Evolutionary conservation across 1,140 invertebrate species (phyloP).

Genomic region (Lordiphosa collinella): DNA sequence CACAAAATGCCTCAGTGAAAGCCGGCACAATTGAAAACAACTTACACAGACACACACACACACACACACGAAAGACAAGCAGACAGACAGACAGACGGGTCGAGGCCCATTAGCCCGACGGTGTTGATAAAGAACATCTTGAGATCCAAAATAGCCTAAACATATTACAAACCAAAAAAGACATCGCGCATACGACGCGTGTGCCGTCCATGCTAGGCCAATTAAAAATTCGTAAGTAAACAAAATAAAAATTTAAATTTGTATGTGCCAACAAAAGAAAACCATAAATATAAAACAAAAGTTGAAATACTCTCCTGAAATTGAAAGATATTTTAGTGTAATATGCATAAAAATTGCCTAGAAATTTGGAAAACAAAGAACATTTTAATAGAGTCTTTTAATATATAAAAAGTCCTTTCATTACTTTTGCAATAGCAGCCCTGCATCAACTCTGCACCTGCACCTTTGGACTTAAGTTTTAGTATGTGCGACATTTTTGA

Average conservation of each 20-base stretch:
- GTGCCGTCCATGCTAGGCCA: conserved; percentile 33
- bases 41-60: conserved; percentile 8
- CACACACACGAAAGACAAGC: conserved; percentile 8
- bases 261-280: not conserved
- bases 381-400: no score
- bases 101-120: conserved; percentile 43
- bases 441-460: no score
- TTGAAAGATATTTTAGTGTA: no score
- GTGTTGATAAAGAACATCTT: conserved; percentile 67
- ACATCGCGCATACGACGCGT: conserved; percentile 62
- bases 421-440: no score
- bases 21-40: conserved; percentile 40
- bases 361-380: no score
- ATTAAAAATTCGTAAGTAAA: conserved; percentile 57
- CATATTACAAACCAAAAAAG: conserved; percentile 41
- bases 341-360: no score
- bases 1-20: conserved; percentile 49
- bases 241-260: conserved; percentile 25
- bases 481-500: no score
- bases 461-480: no score
- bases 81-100: conserved; percentile 4
- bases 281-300: conserved; percentile 13
- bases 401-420: no score
- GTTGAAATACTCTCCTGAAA: no score
- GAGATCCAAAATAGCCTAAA: conserved; percentile 33